These are phyloP conservation scores for Oxyura jamaicensis DNA, from an alignment of 2,113 vertebrate species.

Conservation along the genomic window DNA sequence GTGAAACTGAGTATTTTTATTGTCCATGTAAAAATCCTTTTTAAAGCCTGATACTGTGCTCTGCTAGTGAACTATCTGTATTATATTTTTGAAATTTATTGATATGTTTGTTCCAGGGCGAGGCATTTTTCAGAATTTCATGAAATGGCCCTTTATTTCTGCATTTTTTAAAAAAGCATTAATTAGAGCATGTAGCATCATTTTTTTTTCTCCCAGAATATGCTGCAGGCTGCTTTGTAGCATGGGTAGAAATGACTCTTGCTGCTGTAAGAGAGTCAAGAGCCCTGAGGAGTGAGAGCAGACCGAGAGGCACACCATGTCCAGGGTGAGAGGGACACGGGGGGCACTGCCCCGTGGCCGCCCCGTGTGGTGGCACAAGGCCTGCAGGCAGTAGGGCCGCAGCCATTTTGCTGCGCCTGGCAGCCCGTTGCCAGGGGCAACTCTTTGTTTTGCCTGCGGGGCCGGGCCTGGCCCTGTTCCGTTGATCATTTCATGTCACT, in stretches of 20 bases:
- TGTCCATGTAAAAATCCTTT: neutral
- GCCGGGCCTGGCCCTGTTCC: accelerated
- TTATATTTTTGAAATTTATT: neutral
- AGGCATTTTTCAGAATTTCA: neutral
- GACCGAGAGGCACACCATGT: neutral
- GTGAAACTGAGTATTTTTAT: neutral
- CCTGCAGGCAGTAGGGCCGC: neutral
- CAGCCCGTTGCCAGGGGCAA: neutral
- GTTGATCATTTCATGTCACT: accelerated
- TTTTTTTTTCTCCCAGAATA: neutral
- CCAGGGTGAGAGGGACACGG: neutral
- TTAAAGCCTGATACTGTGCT: neutral
- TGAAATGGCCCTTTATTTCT: neutral
- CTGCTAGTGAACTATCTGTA: neutral
- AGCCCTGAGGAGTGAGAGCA: neutral
- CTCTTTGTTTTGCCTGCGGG: neutral
- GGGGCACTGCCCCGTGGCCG: neutral
- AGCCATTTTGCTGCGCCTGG: neutral
- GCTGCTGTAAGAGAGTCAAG: neutral
- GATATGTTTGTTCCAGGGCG: neutral
- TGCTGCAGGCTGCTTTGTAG: neutral
- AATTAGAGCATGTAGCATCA: neutral
- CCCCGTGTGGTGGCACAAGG: accelerated
- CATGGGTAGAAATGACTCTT: neutral
- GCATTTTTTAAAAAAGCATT: neutral